Evolutionary conservation across 92 coral and sea anemone species (phyloP).

Genomic region (Palythoa caribaeorum): DNA sequence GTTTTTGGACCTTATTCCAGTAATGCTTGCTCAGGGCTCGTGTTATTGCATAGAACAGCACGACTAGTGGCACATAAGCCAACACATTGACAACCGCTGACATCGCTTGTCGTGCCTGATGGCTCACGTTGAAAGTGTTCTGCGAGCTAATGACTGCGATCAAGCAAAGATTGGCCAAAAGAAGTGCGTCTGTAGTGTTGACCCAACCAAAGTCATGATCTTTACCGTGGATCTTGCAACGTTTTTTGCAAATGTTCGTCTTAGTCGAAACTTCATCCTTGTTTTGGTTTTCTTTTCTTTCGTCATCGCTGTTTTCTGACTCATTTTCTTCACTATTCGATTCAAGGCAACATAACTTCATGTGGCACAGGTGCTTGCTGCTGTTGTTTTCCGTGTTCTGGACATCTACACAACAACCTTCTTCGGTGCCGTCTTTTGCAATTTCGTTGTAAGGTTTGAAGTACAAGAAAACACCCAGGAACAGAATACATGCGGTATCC

Average conservation of each 20-base stretch:
- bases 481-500: neutral
- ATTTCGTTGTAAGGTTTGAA: conserved; percentile 36
- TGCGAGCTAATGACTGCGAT: conserved; percentile 46
- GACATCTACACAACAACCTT: neutral
- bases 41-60: conserved; percentile 46
- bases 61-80: conserved; percentile 36
- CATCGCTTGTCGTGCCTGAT: conserved; percentile 8
- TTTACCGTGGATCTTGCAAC: conserved; percentile 41
- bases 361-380: neutral
- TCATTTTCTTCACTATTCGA: neutral
- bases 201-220: conserved; percentile 51
- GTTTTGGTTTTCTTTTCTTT: neutral
- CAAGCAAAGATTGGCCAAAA: conserved; percentile 42
- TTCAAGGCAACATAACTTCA: conserved; percentile 4
- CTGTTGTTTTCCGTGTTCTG: neutral
- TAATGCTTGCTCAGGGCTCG: conserved; percentile 22
- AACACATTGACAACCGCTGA: conserved; percentile 14
- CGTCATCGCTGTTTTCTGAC: neutral
- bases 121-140: neutral
- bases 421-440: neutral
- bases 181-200: conserved; percentile 46
- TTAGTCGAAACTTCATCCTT: neutral
- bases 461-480: neutral
- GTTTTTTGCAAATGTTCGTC: neutral
- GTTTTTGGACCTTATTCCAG: neutral